Base-by-base conservation (phyloP, 2,888 invertebrate genomes). In the Bimastos eiseni region DNA sequence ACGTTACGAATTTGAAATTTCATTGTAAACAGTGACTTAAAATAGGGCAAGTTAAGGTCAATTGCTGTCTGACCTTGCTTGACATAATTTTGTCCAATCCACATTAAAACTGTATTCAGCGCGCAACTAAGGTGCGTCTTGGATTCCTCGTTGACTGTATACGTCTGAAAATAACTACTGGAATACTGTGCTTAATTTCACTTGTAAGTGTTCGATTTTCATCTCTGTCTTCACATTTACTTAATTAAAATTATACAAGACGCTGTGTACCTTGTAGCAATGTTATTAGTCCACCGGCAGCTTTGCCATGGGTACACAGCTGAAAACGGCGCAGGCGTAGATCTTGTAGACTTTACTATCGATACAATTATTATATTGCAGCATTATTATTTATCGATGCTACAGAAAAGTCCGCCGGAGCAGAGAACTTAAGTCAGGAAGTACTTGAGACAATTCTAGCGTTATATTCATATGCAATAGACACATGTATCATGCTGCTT, bases 91-190 rank as follows among this genome's bases (percentile, higher is more conserved):
- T 70, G n/a, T 70, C 70, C 30, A 70, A 70, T 70, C 70, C 70
- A 13, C n/a, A 70, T n/a, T 8, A 70, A n/a, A 70, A n/a, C 70
- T 70, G 70, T 70, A 70, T 70, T 70, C 70, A n/a, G 70, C n/a
- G 70, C 70, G 70, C 70, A 8, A n/a, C 70, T 70, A n/a, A 30
- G 70, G 70, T 70, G 70, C 70, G 70, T 70, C 70, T 70, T 70
- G 70, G 70, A 70, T 70, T 70, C 70, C 70, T 70, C n/a, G 70
- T 70, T 70, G n/a, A 70, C 70, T n/a, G 70, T 70, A n/a, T n/a
- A 70, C 30, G 70, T 3, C n/a, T n/a, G 30, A n/a, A 11, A n/a
- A 11, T 5, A 8, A 70, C n/a, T 70, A 49, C 6, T 49, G 49
- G 30, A n/a, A 70, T 17, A 70, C 70, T 3, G 55, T 70, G 70